Evolutionary conservation across 37 sponge, comb jelly and placozoan species (phyloP), one percentile per base, ranked within the genome.

Genomic region (Agelas oroides): DNA sequence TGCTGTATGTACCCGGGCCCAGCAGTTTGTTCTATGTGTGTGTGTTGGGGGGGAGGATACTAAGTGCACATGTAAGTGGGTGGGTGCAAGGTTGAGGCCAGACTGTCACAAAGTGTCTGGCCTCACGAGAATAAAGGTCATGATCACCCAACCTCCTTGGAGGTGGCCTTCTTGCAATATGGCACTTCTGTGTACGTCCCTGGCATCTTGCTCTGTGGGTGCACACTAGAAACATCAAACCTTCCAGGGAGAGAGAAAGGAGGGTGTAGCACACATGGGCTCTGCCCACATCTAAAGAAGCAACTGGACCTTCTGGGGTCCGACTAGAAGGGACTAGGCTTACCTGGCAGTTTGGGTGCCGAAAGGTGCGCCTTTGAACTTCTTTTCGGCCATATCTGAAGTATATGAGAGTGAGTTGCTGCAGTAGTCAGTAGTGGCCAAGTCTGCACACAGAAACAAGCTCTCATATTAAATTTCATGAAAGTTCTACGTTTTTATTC

Each of bases 151-250:
- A 95, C 96, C 75, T 90, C 84, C 68, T 80, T 92, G 0, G 90
- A 84, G 36, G 84, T 98, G 46, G 92, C 69, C 65, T 90, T 92
- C 87, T 92, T 94, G 87, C 95, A 93, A 85, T 98, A 98, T 34
- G 97, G 89, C n/a, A 92, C 90, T 73, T 98, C 87, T 1, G 97
- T 96, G 84, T 89, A 98, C 16, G 99, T 94, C 2, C 99, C 99
- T 0, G 99, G 99, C 75, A 87, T 84, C 70, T 92, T 98, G 77
- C 77, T 92, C 67, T 96, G 88, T 58, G 99, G 99, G 53, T 98
- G 97, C 11, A 98, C 88, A 1, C 93, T 96, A 14, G 94, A 92
- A 0, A 98, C 88, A 71, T 98, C 96, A 64, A 98, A 98, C 82
- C 97, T 94, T 67, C 38, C 58, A n/a, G 46, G 46, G 46, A 8